Evolutionary conservation across 2,797 vertebrate genomes (phyloP).

Genomic region (Pyrrhura leucotis): DNA sequence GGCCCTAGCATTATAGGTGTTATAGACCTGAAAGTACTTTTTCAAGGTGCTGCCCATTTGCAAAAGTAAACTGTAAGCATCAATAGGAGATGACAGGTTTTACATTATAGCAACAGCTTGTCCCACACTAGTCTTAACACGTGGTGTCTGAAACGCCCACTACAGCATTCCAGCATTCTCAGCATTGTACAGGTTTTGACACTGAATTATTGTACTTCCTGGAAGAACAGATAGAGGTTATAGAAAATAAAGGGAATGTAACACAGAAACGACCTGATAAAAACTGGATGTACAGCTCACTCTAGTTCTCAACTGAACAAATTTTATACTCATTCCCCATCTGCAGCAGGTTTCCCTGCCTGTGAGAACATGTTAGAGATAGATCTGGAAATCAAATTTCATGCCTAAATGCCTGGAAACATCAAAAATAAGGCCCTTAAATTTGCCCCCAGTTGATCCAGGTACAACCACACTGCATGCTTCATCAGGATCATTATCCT

Average conservation of each 20-base stretch:
- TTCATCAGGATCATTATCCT: neutral
- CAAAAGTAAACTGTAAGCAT: neutral
- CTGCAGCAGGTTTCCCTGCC: neutral
- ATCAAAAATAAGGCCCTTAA: neutral
- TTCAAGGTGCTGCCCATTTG: neutral
- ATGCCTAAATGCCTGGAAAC: slow-evolving; percentile 1
- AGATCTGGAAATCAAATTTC: slow-evolving; percentile 40
- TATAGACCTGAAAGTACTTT: neutral
- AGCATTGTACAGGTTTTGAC: neutral
- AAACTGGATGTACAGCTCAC: neutral
- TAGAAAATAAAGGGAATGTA: neutral
- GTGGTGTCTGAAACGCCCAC: neutral
- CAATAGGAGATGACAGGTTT: neutral
- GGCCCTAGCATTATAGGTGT: neutral
- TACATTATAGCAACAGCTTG: neutral
- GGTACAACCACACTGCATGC: neutral
- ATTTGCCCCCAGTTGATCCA: neutral
- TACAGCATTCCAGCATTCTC: neutral
- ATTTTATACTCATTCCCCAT: neutral
- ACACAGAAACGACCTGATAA: neutral
- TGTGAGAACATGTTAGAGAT: neutral
- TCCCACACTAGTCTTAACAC: accelerated
- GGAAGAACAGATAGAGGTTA: neutral
- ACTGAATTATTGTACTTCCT: neutral
- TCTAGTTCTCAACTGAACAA: neutral